Base-by-base conservation (phyloP, 2,888 invertebrate species). In the Cataglyphis albicans region DNA sequence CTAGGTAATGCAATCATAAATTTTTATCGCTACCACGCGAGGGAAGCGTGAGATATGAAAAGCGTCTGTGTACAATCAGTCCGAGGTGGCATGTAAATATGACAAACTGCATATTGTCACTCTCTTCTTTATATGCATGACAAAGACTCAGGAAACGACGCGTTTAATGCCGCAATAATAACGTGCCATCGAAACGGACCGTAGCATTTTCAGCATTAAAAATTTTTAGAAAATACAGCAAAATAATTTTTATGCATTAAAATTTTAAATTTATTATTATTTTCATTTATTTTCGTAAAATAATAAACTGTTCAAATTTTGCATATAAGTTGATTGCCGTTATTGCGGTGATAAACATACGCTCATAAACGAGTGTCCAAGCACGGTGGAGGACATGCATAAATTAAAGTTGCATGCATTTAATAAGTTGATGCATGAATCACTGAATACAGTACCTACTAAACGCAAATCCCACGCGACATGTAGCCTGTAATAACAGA, bases 401-500 rank as follows among this genome's bases (percentile, higher is more conserved):
- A 75, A 52, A 65, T 65, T 44, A 55, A 18, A 41, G 6, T 55
- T 55, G 32, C 68, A 44, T 61, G 59, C 78, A 25, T 55, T 38
- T 41, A 15, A n/a, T 65, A 38, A 7, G 64, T 65, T 65, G 68
- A 35, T 48, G 74, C 72, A 67, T 82, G 81, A 73, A 85, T 73
- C 59, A 83, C 35, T 81, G 68, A 35, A 87, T 93, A 94, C 94
- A 91, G 91, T 94, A 94, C 94, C 94, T 94, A 94, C 94, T 94
- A 94, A 93, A 93, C 90, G 91, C 32, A 78, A 92, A 93, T 93
- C 92, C 94, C 92, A 93, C 91, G 89, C 91, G 93, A 91, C 93
- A 93, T 87, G 94, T 93, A 86, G 93, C 93, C 94, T 94, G 94
- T 87, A 94, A 94, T 90, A 91, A 94, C 85, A 94, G 90, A 92